Conservation (phyloP, 2,888 invertebrate genomes). For the Synanthedon andrenaeformis region DNA sequence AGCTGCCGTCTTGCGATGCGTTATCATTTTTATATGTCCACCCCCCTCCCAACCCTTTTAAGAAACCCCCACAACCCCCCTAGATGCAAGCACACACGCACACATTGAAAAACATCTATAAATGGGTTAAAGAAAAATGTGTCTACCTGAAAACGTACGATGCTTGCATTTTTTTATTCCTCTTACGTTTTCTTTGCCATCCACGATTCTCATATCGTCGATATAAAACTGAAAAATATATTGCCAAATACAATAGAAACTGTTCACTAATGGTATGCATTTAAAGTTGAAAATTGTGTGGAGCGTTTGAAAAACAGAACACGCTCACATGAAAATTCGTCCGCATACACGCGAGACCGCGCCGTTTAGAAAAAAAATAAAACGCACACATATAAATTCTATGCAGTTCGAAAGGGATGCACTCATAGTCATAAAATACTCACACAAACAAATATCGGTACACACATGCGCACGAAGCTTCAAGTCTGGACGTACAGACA, state of each 20-base stretch:
- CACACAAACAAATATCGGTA: slow-evolving; percentile 30
- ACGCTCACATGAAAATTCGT: slow-evolving; percentile 46
- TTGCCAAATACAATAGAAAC: slow-evolving; percentile 33
- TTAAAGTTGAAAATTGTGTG: slow-evolving; percentile 23
- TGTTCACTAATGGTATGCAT: slow-evolving; percentile 9
- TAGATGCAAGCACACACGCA: slow-evolving; percentile 45
- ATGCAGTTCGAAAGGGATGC: slow-evolving; percentile 70
- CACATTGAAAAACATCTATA: slow-evolving; percentile 48
- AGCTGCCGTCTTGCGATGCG: slow-evolving; percentile 70
- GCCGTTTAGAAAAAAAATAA: slow-evolving; percentile 66
- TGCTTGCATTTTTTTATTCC: slow-evolving; percentile 63
- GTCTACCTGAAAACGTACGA: slow-evolving; percentile 71
- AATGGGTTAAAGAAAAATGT: slow-evolving; percentile 71
- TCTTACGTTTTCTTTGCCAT: slow-evolving; percentile 68
- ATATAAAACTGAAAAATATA: slow-evolving; percentile 71
- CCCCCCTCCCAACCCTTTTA: slow-evolving; percentile 37
- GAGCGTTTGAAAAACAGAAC: slow-evolving; percentile 39
- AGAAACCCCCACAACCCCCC: slow-evolving; percentile 25
- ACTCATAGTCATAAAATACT: slow-evolving; percentile 69
- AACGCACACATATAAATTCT: slow-evolving; percentile 66
- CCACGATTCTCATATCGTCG: slow-evolving; percentile 70
- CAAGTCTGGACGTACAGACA: slow-evolving; percentile 40
- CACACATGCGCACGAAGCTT: slow-evolving; percentile 24
- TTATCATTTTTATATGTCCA: slow-evolving; percentile 70
- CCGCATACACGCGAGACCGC: slow-evolving; percentile 40